Evolutionary conservation across 2,113 vertebrate genomes (phyloP).

Genomic region (Galeopterus variegatus): DNA sequence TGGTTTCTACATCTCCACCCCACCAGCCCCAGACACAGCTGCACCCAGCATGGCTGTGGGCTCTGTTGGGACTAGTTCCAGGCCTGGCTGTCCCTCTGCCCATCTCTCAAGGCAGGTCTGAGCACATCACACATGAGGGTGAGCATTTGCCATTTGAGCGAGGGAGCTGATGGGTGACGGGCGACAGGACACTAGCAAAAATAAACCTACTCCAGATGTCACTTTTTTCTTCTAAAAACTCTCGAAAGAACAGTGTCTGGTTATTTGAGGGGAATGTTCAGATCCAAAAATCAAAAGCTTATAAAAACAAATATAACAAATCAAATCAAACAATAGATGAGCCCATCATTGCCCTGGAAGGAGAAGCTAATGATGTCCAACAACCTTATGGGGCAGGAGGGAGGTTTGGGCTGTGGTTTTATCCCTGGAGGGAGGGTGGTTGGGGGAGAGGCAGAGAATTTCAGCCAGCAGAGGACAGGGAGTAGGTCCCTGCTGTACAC

Average conservation of each 20-base stretch:
- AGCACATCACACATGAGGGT: rapidly evolving
- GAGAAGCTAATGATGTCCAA: no score
- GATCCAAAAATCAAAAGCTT: conserved; percentile 45
- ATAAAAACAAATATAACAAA: neutral
- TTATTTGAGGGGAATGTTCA: neutral
- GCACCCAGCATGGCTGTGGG: neutral
- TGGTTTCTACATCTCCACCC: no score
- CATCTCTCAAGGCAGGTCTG: rapidly evolving
- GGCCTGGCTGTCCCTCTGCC: neutral
- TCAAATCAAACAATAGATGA: neutral
- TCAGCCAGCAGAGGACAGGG: no score
- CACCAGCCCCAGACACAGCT: no score
- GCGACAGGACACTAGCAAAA: conserved; percentile 20
- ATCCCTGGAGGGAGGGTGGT: no score
- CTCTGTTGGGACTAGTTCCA: rapidly evolving
- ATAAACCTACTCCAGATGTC: conserved; percentile 40
- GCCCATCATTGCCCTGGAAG: neutral
- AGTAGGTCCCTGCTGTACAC: no score
- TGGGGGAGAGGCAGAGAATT: no score
- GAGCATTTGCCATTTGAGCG: no score
- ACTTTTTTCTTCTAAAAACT: conserved; percentile 18
- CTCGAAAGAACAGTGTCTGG: neutral
- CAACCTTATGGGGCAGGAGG: no score
- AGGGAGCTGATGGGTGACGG: neutral
- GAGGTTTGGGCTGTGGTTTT: no score